These are phyloP conservation scores for Apis laboriosa DNA, from an alignment of 1,140 invertebrate genomes.

Conservation along the genomic window DNA sequence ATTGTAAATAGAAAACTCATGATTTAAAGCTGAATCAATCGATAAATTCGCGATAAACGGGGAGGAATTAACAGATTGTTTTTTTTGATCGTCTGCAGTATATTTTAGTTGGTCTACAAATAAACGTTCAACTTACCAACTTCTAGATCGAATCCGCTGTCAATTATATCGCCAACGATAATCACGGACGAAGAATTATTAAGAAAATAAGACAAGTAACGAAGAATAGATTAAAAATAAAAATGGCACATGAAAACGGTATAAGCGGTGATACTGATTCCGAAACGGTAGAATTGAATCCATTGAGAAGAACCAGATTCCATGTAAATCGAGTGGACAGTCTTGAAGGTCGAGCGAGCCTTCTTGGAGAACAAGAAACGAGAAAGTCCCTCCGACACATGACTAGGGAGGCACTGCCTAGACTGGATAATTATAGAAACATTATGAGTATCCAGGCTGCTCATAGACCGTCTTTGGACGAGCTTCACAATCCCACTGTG, in stretches of 20 bases:
- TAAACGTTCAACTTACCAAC: background rate
- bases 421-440: constrained; percentile 96
- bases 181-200: background rate
- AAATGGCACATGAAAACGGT: constrained; percentile 76
- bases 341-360: constrained; percentile 76
- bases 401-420: constrained; percentile 94
- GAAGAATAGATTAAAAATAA: background rate
- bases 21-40: constrained; percentile 22
- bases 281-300: constrained; percentile 75
- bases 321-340: constrained; percentile 83
- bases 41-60: constrained; percentile 30
- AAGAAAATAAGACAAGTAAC: background rate
- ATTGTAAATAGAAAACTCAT: constrained; percentile 31
- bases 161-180: background rate
- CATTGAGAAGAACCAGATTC: constrained; percentile 80
- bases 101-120: background rate
- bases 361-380: constrained; percentile 78
- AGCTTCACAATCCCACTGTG: constrained; percentile 93
- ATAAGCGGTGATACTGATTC: constrained; percentile 65
- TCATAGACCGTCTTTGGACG: constrained; percentile 94
- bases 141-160: background rate
- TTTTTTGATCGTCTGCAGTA: constrained; percentile 5
- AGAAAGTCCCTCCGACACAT: constrained; percentile 86
- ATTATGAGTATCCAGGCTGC: constrained; percentile 94
- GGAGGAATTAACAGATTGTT: constrained; percentile 31